phyloP scores from a whole-genome alignment of 2,888 invertebrate genomes.

The Drosophila mimica region DNA sequence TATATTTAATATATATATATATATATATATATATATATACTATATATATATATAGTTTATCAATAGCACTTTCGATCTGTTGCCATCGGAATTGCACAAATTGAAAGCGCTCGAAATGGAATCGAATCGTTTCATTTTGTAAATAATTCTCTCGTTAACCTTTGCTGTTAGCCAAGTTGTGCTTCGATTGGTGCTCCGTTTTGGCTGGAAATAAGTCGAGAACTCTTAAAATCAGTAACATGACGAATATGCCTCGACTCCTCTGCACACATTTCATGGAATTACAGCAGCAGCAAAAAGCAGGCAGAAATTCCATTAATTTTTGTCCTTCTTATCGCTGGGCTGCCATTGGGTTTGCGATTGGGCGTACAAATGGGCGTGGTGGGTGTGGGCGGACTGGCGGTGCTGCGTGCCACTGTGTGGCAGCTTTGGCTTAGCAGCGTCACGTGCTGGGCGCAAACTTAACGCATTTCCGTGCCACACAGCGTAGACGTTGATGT shows the following conservation, averaged over 20 bases:
- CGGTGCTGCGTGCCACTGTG: constrained; percentile 73
- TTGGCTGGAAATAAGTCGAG: not conserved
- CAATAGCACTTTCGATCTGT: too few relatives aligned
- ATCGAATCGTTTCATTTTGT: not conserved
- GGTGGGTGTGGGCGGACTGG: constrained; percentile 22
- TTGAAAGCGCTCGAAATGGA: not conserved
- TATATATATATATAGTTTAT: too few relatives aligned
- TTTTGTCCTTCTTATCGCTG: constrained; percentile 82
- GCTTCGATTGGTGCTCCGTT: not conserved
- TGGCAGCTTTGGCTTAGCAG: constrained; percentile 79
- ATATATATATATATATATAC: too few relatives aligned
- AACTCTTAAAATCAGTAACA: not conserved
- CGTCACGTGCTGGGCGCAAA: constrained; percentile 80
- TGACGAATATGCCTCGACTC: constrained; percentile 30
- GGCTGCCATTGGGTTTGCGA: constrained; percentile 38
- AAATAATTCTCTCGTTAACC: not conserved
- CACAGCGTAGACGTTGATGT: constrained; percentile 31
- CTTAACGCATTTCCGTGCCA: constrained; percentile 80
- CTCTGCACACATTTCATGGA: constrained; percentile 22
- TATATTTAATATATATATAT: too few relatives aligned
- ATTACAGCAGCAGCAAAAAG: constrained; percentile 56
- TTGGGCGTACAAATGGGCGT: constrained; percentile 21
- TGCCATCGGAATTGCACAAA: not conserved
- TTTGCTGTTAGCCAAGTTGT: not conserved
- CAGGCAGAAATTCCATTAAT: constrained; percentile 83